Conservation (phyloP, 2,113 vertebrate genomes). For the Uria lomvia region DNA sequence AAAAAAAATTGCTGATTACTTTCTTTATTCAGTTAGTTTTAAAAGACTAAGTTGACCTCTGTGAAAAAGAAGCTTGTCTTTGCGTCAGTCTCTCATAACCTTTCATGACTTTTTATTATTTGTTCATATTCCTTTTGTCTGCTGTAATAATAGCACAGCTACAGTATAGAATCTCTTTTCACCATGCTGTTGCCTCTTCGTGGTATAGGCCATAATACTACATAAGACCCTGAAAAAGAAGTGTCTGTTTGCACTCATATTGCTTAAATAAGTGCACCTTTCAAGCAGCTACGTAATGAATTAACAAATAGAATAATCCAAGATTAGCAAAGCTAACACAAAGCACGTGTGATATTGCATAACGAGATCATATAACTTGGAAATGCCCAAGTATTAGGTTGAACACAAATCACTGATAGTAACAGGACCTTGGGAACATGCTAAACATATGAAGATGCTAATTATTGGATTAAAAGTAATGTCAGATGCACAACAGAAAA, state of each 20-base stretch:
- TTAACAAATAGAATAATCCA: not conserved
- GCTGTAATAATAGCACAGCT: not conserved
- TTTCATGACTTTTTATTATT: not conserved
- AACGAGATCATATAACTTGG: not conserved
- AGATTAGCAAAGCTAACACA: not conserved
- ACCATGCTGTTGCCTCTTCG: not conserved
- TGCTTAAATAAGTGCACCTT: not conserved
- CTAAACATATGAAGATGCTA: not conserved
- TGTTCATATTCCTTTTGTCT: not conserved
- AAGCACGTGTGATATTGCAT: not conserved
- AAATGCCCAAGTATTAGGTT: not conserved
- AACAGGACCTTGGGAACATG: not conserved
- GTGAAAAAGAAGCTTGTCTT: not conserved
- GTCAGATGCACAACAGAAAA: not conserved
- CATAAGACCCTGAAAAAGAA: not conserved
- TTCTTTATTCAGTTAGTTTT: not conserved
- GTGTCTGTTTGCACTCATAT: not conserved
- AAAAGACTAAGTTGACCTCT: not conserved
- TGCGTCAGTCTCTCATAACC: not conserved
- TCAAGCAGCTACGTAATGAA: not conserved
- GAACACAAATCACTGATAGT: not conserved
- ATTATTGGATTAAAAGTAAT: not conserved
- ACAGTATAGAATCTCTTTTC: not conserved
- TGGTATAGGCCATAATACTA: not conserved
- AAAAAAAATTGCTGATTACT: not conserved